These are phyloP conservation scores for Schizotus pectinicornis DNA, from an alignment of 2,888 invertebrate species.

Conservation along the genomic window DNA sequence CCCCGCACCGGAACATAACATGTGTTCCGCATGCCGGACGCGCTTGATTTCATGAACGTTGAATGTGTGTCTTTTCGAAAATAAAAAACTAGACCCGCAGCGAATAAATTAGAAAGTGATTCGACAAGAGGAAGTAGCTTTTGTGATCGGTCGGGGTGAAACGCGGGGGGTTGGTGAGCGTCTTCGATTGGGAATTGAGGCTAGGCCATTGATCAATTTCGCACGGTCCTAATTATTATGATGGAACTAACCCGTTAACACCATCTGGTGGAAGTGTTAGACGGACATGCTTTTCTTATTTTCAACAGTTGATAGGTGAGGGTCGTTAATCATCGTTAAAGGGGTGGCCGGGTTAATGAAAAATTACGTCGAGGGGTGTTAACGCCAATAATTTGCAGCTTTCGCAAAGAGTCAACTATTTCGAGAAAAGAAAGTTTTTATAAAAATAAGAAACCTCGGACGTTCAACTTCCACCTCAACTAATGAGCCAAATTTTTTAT, in stretches of 20 bases:
- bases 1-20: constrained; percentile 43
- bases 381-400: too few relatives aligned
- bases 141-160: neutral
- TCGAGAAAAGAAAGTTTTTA: neutral
- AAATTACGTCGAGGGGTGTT: too few relatives aligned
- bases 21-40: constrained; percentile 53
- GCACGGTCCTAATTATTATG: constrained; percentile 1
- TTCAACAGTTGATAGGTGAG: too few relatives aligned
- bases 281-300: constrained; percentile 18
- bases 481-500: too few relatives aligned
- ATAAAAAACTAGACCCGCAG: neutral
- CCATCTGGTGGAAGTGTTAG: constrained; percentile 24
- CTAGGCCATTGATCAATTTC: constrained; percentile 24
- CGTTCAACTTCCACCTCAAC: too few relatives aligned
- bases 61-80: neutral
- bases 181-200: neutral
- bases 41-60: constrained; percentile 44
- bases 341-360: too few relatives aligned
- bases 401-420: too few relatives aligned
- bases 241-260: constrained; percentile 29
- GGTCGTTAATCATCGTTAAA: too few relatives aligned
- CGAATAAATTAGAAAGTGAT: neutral
- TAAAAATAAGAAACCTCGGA: neutral
- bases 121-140: neutral
- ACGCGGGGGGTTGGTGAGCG: neutral